Base-by-base conservation (phyloP, 1,140 invertebrate genomes). In the Battus philenor region DNA sequence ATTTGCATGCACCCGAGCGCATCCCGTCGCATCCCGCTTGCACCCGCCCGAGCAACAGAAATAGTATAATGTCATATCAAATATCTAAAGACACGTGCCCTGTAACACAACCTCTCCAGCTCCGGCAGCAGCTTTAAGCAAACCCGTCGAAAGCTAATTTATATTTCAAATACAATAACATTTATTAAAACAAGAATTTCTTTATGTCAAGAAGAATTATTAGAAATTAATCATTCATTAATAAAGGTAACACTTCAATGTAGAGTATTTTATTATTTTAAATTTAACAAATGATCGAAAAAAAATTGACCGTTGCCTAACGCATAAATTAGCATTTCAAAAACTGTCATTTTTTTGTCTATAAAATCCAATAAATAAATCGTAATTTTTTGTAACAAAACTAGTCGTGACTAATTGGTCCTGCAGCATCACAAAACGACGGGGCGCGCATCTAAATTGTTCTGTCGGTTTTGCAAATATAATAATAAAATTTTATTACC, bases 401-500 rank as follows among this genome's bases (percentile, higher is more conserved):
- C 36, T 36, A 46, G 47, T 68, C 65, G 69, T 78, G 76, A 83
- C 79, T 76, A 81, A 84, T 81, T 80, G 71, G 66, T 48, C 46
- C 41, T 60, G 63, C 51, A 56, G 58, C 45, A 57, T 55, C 48
- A 44, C 34, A 34, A 48, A 61, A 43, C 77, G 56, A 55, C 74
- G 65, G 76, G 74, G 74, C 62, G 70, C 66, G 66, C 22, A 47
- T 56, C 39, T 36, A 60, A 55, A 68, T 75, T 71, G 71, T 79
- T 72, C 68, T 59, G 53, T 68, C 39, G 46, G 54, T 81, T 67
- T 84, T 66, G 81, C 81, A 78, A 81, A 85, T 82, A 85, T 85
- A 75, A 82, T 80, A 80, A 77, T 79, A 84, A 80, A 78, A 77
- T 50, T 81, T 85, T 81, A 81, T 73, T 79, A 79, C 73, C 73